These are phyloP conservation scores for Drosophila auraria DNA, from an alignment of 1,140 invertebrate genomes.

Conservation along the genomic window DNA sequence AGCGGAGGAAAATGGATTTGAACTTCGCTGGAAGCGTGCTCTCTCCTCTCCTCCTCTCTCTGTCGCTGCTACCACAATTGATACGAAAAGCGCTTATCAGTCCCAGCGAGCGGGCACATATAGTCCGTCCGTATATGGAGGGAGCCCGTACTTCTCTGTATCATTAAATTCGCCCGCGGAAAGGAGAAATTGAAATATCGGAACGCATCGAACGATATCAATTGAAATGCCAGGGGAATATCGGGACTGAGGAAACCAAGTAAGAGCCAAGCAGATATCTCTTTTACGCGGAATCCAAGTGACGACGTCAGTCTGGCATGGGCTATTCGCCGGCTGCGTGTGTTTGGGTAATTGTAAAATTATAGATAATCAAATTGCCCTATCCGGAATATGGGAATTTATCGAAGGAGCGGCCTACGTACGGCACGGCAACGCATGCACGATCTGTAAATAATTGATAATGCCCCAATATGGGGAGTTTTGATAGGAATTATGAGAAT, in stretches of 20 bases:
- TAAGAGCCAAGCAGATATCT: conserved; percentile 18
- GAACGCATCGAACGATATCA: conserved; percentile 30
- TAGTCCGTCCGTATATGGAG: background rate
- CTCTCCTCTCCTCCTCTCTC: background rate
- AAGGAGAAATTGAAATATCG: conserved; percentile 23
- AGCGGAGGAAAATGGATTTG: conserved; percentile 74
- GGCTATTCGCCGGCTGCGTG: conserved; percentile 22
- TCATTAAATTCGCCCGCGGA: conserved; percentile 20
- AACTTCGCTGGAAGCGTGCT: conserved; percentile 67
- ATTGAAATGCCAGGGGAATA: conserved; percentile 12
- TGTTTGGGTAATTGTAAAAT: conserved; percentile 42
- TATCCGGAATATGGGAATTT: conserved; percentile 10
- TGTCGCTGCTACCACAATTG: conserved; percentile 17
- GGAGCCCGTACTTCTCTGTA: conserved; percentile 2
- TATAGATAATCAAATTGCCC: conserved; percentile 35
- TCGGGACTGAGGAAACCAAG: background rate
- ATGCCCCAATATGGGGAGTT: background rate
- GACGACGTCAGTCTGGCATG: conserved; percentile 40
- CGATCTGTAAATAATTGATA: conserved; percentile 41
- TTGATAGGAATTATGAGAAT: background rate
- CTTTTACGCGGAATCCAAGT: conserved; percentile 19
- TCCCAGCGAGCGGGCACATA: conserved; percentile 1
- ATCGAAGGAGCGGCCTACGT: conserved; percentile 12
- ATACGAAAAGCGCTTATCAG: conserved; percentile 49
- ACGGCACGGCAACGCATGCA: background rate